phyloP scores from a whole-genome alignment of 1,140 invertebrate species.

The Aporrectodea caliginosa region DNA sequence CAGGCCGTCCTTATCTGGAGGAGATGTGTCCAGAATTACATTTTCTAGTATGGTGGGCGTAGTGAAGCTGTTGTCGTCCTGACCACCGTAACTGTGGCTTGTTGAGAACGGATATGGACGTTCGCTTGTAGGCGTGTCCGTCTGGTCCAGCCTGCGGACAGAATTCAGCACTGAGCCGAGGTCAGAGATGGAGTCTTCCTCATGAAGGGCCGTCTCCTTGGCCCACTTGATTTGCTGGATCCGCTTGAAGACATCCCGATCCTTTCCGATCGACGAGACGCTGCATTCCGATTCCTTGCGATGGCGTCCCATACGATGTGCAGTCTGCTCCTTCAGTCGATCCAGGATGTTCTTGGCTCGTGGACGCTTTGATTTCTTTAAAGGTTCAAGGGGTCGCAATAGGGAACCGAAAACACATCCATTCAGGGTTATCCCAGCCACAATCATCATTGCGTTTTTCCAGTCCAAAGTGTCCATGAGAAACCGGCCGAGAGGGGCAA shows the following conservation, averaged over 20 bases:
- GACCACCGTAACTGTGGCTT: not conserved
- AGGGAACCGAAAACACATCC: conserved; percentile 66
- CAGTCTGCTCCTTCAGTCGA: conserved; percentile 46
- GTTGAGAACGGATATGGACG: not conserved
- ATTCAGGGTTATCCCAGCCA: conserved; percentile 86
- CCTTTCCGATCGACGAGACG: conserved; percentile 84
- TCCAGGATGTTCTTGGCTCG: conserved; percentile 45
- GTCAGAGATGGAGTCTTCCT: conserved; percentile 44
- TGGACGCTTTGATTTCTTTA: conserved; percentile 57
- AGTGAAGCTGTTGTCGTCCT: not conserved
- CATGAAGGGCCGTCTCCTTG: conserved; percentile 44
- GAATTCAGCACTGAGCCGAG: conserved; percentile 43
- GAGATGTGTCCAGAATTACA: not conserved
- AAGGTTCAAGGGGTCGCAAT: conserved; percentile 84
- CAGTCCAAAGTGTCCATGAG: conserved; percentile 62
- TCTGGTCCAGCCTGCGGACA: not conserved
- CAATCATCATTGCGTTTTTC: conserved; percentile 84
- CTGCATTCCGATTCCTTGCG: conserved; percentile 59
- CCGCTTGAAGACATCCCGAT: conserved; percentile 69
- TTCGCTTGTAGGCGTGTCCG: conserved; percentile 2
- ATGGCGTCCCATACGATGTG: conserved; percentile 27
- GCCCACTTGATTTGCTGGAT: conserved; percentile 67
- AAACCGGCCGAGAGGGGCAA: conserved; percentile 63
- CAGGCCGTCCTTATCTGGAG: not conserved
- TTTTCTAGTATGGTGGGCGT: not conserved